phyloP scores from a whole-genome alignment of 2,113 vertebrate species.

The Catharus fuscescens region DNA sequence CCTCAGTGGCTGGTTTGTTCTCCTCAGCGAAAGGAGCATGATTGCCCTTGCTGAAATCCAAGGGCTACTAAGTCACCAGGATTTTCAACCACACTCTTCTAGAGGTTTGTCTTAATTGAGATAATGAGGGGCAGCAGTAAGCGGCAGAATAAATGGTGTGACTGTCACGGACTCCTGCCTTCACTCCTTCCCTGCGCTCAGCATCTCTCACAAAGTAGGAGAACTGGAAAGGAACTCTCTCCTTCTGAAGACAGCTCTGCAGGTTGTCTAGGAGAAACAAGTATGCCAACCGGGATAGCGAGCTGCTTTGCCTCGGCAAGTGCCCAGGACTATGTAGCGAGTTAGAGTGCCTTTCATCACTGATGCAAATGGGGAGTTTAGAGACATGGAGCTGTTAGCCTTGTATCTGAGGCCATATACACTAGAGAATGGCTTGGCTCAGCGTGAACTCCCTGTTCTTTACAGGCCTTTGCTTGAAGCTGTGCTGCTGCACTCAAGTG shows the following conservation, averaged over 20 bases:
- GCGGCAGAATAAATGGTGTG: not conserved
- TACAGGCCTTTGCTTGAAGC: not conserved
- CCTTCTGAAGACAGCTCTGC: not conserved
- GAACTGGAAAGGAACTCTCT: not conserved
- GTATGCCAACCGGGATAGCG: slow-evolving; percentile 1
- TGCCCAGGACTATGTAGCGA: not conserved
- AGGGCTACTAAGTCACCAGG: not conserved
- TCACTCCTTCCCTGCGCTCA: rapidly evolving
- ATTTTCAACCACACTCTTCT: not conserved
- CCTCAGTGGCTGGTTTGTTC: not conserved
- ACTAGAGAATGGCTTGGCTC: not conserved
- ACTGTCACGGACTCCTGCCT: not conserved
- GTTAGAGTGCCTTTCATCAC: slow-evolving; percentile 19
- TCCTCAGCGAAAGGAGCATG: not conserved
- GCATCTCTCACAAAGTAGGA: not conserved
- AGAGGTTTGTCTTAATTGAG: slow-evolving; percentile 54
- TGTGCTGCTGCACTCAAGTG: not conserved
- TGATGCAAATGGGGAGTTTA: slow-evolving; percentile 14
- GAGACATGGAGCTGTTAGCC: not conserved
- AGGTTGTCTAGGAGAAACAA: slow-evolving; percentile 4
- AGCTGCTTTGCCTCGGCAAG: slow-evolving; percentile 8
- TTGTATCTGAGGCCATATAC: not conserved
- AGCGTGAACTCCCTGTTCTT: not conserved
- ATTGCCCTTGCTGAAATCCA: not conserved
- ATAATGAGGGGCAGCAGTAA: slow-evolving; percentile 52